phyloP scores from a whole-genome alignment of 1,140 invertebrate species.

The Cephus cinctus region DNA sequence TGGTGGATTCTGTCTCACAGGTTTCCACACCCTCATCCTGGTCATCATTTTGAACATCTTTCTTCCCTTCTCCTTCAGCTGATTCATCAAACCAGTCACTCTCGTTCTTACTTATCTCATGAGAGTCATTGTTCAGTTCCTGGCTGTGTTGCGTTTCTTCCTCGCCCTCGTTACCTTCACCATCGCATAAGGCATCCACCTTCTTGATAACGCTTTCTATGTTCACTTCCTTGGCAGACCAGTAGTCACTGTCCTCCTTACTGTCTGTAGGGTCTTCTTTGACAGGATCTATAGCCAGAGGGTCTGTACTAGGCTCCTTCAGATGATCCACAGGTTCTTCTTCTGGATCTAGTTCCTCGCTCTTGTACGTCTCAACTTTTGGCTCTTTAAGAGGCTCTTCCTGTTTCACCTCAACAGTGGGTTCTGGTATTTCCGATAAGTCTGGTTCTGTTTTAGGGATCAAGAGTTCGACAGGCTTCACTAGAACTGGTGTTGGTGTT shows the following conservation, averaged over 20 bases:
- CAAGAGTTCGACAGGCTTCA: conserved; percentile 28
- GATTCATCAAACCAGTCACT: conserved; percentile 52
- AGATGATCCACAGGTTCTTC: conserved; percentile 5
- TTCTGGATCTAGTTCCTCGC: conserved; percentile 20
- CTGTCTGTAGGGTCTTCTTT: conserved; percentile 56
- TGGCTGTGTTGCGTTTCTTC: conserved; percentile 33
- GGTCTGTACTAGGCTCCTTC: conserved; percentile 32
- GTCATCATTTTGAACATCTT: conserved; percentile 38
- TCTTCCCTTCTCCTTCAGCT: conserved; percentile 45
- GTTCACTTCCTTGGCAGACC: conserved; percentile 75
- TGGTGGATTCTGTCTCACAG: conserved; percentile 43
- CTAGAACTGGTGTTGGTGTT: conserved; percentile 28
- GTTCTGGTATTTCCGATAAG: conserved; percentile 16
- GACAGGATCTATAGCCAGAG: conserved; percentile 29
- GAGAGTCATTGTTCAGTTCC: conserved; percentile 22
- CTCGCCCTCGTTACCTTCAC: conserved; percentile 41
- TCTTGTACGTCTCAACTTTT: conserved; percentile 22
- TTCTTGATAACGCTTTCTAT: conserved; percentile 80
- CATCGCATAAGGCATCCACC: conserved; percentile 63
- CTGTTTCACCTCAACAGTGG: conserved; percentile 2
- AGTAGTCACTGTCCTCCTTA: conserved; percentile 73
- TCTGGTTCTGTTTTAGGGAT: conserved; percentile 30
- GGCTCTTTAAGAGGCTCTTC: background rate
- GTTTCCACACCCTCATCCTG: conserved; percentile 49
- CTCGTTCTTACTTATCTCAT: conserved; percentile 36